Base-by-base conservation (phyloP, 2,113 vertebrate genomes). In the Xenotilapia flavipinnis region DNA sequence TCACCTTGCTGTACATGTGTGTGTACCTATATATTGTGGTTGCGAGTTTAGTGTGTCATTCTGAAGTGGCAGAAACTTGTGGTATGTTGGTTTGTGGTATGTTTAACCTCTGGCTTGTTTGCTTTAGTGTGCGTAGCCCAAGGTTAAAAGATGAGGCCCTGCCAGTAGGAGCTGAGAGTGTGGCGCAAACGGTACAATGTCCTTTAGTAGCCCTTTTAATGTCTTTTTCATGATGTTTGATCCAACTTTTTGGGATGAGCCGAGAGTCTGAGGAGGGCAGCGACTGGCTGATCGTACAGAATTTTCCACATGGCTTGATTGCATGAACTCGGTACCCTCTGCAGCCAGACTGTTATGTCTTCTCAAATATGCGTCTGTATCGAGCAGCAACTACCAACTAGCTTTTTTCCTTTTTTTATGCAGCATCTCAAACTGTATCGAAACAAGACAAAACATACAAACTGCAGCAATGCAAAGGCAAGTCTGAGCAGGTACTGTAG, bases 281-380 rank as follows among this genome's bases (percentile, higher is more conserved):
- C 65, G 47, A 42, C 53, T 47, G 55, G 51, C 40, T 38, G 38
- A 84, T 19, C 60, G 3, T 28, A 2, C 26, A 8, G 60, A n/a
- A 21, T 83, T 90, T 93, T 93, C 86, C 89, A 75, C 87, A 42
- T 81, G 84, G 70, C 75, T 84, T 31, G 81, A 56, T 55, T 23
- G 47, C 28, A 79, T 90, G 89, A 91, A 89, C 90, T 31, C 82
- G 0, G 9, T 89, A 0, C 45, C 82, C 91, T 88, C 80, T 51
- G 89, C 87, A 40, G 83, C 42, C 83, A 81, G 38, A 86, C 84
- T 80, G 86, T 73, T 83, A 62, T 81, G 82, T 87, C 84, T 81
- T 14, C 23, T 83, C 45, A 13, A 45, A 70, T 21, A 31, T 38
- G 38, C 2, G 2, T 79, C 54, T 2, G 58, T 12, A 4, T 33